Evolutionary conservation across 2,888 invertebrate genomes (phyloP).

Genomic region (Macroteleia sp.): DNA sequence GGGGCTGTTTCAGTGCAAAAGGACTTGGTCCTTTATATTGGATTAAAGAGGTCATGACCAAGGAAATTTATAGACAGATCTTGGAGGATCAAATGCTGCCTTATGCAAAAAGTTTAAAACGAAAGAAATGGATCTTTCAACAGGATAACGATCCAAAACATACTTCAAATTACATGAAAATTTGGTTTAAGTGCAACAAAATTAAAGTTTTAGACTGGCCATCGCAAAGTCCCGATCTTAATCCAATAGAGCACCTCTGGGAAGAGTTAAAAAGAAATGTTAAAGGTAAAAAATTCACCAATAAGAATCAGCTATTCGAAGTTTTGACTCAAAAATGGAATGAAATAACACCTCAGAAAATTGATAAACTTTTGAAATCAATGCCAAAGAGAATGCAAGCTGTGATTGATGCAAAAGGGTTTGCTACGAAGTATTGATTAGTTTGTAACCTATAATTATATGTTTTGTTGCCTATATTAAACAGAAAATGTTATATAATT

Average conservation of each 20-base stretch:
- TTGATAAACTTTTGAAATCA: background rate
- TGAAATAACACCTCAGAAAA: background rate
- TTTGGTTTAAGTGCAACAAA: background rate
- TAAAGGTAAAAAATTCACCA: background rate
- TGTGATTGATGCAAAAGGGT: constrained; percentile 12
- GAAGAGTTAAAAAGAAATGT: background rate
- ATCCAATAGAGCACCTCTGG: background rate
- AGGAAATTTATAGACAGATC: background rate
- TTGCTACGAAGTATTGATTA: constrained; percentile 6
- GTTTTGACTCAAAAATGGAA: background rate
- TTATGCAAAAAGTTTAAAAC: background rate
- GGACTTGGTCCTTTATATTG: constrained; percentile 1
- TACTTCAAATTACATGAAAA: constrained; percentile 4
- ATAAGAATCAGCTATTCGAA: background rate
- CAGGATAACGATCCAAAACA: constrained; percentile 23
- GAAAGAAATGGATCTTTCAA: constrained; percentile 23
- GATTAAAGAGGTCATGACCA: background rate
- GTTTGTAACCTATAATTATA: background rate
- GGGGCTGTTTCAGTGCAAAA: constrained; percentile 2
- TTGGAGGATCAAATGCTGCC: constrained; percentile 4
- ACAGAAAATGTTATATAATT: background rate
- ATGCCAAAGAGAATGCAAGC: background rate
- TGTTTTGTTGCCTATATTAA: background rate
- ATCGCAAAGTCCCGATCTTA: background rate
- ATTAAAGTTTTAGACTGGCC: constrained; percentile 7